Conservation (phyloP, 2,888 invertebrate genomes). For the Ichneumoninae sp. region DNA sequence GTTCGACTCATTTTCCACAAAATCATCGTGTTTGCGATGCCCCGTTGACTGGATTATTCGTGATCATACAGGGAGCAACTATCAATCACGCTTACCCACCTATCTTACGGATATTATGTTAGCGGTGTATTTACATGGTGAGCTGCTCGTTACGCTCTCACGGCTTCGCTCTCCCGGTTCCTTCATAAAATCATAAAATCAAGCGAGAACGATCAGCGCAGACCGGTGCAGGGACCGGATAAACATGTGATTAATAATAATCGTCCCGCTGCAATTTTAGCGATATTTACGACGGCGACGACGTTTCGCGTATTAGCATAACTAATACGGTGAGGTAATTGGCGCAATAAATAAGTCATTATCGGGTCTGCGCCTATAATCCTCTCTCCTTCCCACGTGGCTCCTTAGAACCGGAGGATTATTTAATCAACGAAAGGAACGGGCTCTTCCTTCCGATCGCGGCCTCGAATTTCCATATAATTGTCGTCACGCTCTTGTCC, state of each 20-base stretch:
- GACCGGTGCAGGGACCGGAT: constrained; percentile 69
- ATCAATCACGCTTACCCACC: constrained; percentile 62
- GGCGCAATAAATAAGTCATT: constrained; percentile 84
- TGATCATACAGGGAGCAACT: constrained; percentile 44
- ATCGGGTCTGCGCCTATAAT: constrained; percentile 70
- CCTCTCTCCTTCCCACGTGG: constrained; percentile 18
- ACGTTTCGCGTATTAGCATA: constrained; percentile 74
- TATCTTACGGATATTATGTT: constrained; percentile 63
- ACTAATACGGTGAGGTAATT: constrained; percentile 82
- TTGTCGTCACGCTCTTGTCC: constrained; percentile 74
- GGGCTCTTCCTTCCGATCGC: constrained; percentile 78
- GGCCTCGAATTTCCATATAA: constrained; percentile 82
- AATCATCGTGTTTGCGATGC: constrained; percentile 49
- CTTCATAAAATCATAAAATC: constrained; percentile 72
- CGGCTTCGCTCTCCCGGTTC: constrained; percentile 17
- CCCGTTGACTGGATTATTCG: constrained; percentile 50
- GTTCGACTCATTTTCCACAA: constrained; percentile 33
- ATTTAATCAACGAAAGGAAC: constrained; percentile 79
- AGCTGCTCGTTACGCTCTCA: constrained; percentile 58
- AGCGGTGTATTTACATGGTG: constrained; percentile 56
- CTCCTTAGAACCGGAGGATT: constrained; percentile 55
- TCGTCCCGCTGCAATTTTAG: constrained; percentile 75
- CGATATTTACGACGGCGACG: constrained; percentile 75
- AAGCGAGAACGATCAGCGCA: constrained; percentile 66
- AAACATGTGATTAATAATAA: constrained; percentile 78